A percentile compares a stretch with the other conserved stretches of the same genome.
Conservation (phyloP, 2,113 vertebrate genomes). For the Chunga burmeisteri region DNA sequence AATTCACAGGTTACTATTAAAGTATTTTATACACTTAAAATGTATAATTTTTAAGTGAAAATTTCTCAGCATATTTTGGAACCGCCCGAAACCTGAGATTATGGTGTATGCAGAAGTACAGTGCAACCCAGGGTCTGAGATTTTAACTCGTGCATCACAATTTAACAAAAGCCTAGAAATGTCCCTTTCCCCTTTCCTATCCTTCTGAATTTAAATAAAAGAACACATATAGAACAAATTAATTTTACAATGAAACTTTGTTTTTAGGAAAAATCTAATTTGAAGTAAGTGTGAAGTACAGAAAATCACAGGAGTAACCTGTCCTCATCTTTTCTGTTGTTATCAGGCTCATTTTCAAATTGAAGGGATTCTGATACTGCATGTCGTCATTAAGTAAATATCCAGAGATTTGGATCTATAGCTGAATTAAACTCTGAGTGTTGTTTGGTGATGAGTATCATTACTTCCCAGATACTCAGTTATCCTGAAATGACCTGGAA, state of each 20-base stretch:
- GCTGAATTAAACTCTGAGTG: constrained; percentile 14
- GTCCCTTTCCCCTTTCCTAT: neutral
- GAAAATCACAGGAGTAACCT: neutral
- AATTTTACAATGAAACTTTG: neutral
- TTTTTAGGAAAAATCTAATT: neutral
- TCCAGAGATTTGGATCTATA: neutral
- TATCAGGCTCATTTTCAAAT: neutral
- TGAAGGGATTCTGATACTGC: constrained; percentile 18
- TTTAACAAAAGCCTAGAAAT: neutral
- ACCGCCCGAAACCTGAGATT: neutral
- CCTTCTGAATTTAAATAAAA: neutral
- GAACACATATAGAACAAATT: neutral
- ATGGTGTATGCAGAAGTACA: neutral
- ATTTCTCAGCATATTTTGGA: neutral
- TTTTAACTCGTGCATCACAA: neutral
- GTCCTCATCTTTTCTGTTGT: neutral
- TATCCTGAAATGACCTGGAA: constrained; percentile 72
- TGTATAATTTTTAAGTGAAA: neutral
- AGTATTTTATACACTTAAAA: neutral
- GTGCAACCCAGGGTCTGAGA: neutral
- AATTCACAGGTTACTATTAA: neutral
- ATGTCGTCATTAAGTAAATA: constrained; percentile 40
- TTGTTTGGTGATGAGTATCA: neutral
- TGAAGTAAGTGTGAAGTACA: neutral
- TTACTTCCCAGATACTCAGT: neutral